A percentile compares a stretch with the other conserved stretches of the same genome.
These are phyloP conservation scores for Channa striata DNA, from an alignment of 2,797 vertebrate species.

Conservation along the genomic window DNA sequence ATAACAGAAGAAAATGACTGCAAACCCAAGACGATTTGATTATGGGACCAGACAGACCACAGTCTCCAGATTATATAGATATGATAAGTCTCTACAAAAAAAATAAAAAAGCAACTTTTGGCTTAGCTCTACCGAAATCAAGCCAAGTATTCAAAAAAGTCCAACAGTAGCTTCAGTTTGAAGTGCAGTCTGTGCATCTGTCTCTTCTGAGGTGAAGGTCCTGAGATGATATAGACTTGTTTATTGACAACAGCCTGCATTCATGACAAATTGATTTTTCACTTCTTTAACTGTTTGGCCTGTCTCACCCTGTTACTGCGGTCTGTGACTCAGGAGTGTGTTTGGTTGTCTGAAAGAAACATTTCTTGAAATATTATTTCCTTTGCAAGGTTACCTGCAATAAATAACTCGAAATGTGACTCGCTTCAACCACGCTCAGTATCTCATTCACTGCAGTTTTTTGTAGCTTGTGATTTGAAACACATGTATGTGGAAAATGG, in stretches of 20 bases:
- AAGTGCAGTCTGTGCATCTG: conserved; percentile 44
- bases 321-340: conserved; percentile 61
- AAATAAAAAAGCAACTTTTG: conserved; percentile 51
- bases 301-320: conserved; percentile 30
- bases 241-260: conserved; percentile 56
- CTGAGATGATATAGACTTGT: conserved; percentile 58
- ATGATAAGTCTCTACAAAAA: conserved; percentile 59
- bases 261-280: conserved; percentile 70
- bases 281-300: conserved; percentile 54
- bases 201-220: conserved; percentile 39
- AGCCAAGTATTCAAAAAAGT: conserved; percentile 35
- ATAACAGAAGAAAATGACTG: conserved; percentile 73
- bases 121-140: conserved; percentile 39
- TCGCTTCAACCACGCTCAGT: conserved; percentile 20
- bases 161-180: conserved; percentile 27
- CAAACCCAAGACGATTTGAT: conserved; percentile 77
- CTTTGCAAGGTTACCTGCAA: conserved; percentile 16
- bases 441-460: conserved; percentile 38
- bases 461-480: conserved; percentile 65
- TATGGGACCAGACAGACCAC: conserved; percentile 64
- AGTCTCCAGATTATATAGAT: conserved; percentile 73
- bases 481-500: conserved; percentile 51
- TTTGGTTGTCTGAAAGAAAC: conserved; percentile 35
- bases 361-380: conserved; percentile 40
- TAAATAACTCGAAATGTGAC: conserved; percentile 58